phyloP scores from a whole-genome alignment of 2,113 vertebrate species.

The Paramormyrops kingsleyae region DNA sequence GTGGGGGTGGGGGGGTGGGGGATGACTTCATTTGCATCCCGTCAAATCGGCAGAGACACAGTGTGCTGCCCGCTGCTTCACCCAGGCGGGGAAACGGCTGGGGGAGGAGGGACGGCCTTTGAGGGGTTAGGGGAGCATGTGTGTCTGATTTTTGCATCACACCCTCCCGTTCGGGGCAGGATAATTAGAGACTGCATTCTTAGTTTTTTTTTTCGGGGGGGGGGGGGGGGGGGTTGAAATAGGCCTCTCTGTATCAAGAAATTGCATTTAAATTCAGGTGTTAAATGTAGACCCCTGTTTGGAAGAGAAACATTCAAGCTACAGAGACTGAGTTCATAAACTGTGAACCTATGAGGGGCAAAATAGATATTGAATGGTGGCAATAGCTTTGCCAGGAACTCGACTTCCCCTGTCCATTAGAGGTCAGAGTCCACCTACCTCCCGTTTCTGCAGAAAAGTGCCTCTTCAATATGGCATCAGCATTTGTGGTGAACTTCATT shows the following conservation, averaged over 20 bases:
- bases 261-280: neutral
- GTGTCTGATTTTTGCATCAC: neutral
- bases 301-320: neutral
- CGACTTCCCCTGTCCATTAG: neutral
- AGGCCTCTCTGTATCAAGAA: neutral
- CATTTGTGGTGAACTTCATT: neutral
- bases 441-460: neutral
- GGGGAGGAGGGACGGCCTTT: neutral
- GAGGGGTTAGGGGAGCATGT: neutral
- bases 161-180: neutral
- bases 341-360: neutral
- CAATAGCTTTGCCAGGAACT: neutral
- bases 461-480: neutral
- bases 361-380: neutral
- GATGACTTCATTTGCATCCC: constrained; percentile 25
- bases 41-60: constrained; percentile 18
- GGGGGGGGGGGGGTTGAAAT: neutral
- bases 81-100: neutral
- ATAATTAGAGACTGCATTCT: neutral
- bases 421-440: neutral
- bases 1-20: neutral
- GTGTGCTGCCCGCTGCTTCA: neutral
- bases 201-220: neutral
- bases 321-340: neutral
- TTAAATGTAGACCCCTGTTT: neutral